phyloP scores from a whole-genome alignment of 92 coral and sea anemone species.

The Meandrina meandrites region DNA sequence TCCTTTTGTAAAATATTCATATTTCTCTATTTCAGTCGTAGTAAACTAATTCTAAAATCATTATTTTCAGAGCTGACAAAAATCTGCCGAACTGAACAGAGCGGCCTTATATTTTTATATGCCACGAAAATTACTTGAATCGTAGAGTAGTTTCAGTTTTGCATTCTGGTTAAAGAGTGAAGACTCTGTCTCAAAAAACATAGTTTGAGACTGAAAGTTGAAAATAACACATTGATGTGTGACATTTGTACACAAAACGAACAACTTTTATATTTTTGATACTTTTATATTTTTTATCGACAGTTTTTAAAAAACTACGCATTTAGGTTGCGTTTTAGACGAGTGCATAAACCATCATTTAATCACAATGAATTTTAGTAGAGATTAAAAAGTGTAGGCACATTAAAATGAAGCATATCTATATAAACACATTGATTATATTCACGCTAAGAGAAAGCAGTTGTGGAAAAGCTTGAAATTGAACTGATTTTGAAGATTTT shows the following conservation, averaged over 20 bases:
- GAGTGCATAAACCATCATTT: not conserved
- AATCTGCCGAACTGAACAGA: not conserved
- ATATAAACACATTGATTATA: too few relatives aligned
- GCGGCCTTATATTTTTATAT: not conserved
- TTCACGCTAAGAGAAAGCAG: not conserved
- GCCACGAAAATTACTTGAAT: too few relatives aligned
- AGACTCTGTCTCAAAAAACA: not conserved
- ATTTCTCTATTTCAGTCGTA: not conserved
- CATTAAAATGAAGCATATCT: not conserved
- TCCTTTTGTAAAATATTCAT: not conserved
- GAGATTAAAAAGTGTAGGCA: not conserved
- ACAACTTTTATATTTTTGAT: not conserved
- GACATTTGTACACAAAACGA: not conserved
- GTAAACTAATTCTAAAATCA: not conserved
- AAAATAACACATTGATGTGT: not conserved
- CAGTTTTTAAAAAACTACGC: not conserved
- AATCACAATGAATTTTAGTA: not conserved
- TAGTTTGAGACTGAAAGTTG: not conserved
- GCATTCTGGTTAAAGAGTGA: not conserved
- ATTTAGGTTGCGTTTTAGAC: not conserved
- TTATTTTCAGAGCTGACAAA: not conserved
- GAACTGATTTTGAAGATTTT: not conserved
- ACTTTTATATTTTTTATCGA: not conserved
- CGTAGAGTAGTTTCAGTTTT: not conserved
- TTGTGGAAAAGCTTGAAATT: conserved; percentile 5